Conservation (phyloP, 2,113 vertebrate species). For the Solenodon paradoxus region DNA sequence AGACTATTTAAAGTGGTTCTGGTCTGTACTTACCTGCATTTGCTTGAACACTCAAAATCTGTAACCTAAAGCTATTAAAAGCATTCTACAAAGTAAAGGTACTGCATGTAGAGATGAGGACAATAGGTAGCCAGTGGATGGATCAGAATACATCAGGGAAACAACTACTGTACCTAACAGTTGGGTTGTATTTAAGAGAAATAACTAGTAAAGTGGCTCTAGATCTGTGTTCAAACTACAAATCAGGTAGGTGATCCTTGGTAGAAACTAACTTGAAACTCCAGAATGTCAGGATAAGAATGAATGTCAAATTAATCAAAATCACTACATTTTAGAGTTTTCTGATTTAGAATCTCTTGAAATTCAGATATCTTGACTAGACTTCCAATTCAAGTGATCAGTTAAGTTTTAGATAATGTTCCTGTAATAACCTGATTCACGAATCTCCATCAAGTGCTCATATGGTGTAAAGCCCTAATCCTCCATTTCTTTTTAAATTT, state of each 20-base stretch:
- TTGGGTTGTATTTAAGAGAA: background rate
- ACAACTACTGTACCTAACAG: background rate
- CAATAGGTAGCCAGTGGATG: background rate
- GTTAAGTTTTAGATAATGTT: background rate
- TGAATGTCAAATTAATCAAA: background rate
- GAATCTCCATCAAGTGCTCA: background rate
- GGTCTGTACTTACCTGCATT: background rate
- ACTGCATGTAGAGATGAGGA: background rate
- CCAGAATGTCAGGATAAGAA: slow-evolving; percentile 17
- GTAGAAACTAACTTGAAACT: background rate
- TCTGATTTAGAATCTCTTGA: background rate
- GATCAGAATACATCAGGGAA: background rate
- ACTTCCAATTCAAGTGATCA: background rate
- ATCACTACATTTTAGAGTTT: background rate
- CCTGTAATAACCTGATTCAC: background rate
- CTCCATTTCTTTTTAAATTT: background rate
- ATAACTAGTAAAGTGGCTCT: background rate
- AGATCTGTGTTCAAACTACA: background rate
- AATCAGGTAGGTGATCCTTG: background rate
- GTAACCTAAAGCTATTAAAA: background rate
- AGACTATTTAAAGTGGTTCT: background rate
- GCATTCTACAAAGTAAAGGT: background rate
- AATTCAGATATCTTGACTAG: background rate
- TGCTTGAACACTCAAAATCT: background rate
- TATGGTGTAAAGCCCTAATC: too few relatives aligned